phyloP scores from a whole-genome alignment of 2,113 vertebrate genomes.

The Xiphophorus maculatus region DNA sequence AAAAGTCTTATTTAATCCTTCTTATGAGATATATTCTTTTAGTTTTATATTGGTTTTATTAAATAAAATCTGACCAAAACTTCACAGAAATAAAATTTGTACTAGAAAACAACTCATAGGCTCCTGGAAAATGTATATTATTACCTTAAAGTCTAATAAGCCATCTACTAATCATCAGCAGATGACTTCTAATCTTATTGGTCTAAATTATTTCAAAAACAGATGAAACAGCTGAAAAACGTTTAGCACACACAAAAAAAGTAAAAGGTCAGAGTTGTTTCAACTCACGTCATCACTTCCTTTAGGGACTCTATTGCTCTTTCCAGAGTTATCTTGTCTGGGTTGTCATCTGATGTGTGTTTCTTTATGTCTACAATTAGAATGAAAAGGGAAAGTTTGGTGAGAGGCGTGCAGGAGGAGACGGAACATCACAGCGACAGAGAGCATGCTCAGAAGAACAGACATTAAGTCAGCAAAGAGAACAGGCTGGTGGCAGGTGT shows the following conservation, averaged over 20 bases:
- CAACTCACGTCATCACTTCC: constrained; percentile 99
- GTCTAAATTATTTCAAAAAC: neutral
- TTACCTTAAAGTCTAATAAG: too few relatives aligned
- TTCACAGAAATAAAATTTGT: too few relatives aligned
- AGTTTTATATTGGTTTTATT: too few relatives aligned
- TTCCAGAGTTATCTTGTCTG: constrained; percentile 93
- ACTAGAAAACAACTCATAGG: too few relatives aligned
- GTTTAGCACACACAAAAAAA: neutral
- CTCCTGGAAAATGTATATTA: too few relatives aligned
- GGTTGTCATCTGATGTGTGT: constrained; percentile 94
- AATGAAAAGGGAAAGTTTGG: neutral
- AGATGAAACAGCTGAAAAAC: constrained; percentile 3
- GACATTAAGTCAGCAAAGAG: constrained; percentile 1
- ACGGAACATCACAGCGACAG: neutral
- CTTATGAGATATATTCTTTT: too few relatives aligned
- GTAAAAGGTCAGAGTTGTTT: neutral
- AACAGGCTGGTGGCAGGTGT: neutral
- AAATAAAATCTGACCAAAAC: too few relatives aligned
- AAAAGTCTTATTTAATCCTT: too few relatives aligned
- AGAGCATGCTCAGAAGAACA: neutral
- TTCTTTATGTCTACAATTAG: constrained; percentile 91
- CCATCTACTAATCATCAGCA: neutral
- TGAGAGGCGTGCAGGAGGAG: neutral
- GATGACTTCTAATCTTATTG: neutral
- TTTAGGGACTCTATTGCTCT: constrained; percentile 95